Base-by-base conservation (phyloP, 2,888 invertebrate genomes). In the Perdita meconis region DNA sequence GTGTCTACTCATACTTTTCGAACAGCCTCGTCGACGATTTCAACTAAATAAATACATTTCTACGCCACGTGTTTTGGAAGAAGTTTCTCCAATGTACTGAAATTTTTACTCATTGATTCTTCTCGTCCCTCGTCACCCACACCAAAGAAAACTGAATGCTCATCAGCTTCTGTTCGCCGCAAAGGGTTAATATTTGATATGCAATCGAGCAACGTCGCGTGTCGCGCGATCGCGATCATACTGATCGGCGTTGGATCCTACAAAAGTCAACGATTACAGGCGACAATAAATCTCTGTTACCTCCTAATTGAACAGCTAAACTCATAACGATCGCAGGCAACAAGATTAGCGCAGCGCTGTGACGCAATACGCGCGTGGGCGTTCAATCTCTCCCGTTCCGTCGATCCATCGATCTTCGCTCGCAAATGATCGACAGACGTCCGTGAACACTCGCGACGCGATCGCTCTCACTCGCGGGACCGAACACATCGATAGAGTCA, bases 161-260 rank as follows among this genome's bases (percentile, higher is more conserved):
- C 47, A 16, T 10, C 26, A 19, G n/a, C 8, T 47, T 60, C 36
- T 13, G 38, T 61, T 61, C 44, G 30, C 73, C 63, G 38, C 30
- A 57, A 66, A 26, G 61, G 55, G 64, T 66, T 63, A 70, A 55
- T 66, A 53, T 30, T 57, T 70, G 59, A 59, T n/a, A n/a, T n/a
- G n/a, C n/a, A n/a, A n/a, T n/a, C n/a, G n/a, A n/a, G n/a, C n/a
- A n/a, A n/a, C n/a, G n/a, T n/a, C n/a, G n/a, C n/a, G n/a, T n/a
- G n/a, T n/a, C n/a, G n/a, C n/a, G n/a, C n/a, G n/a, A n/a, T n/a
- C n/a, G n/a, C n/a, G n/a, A n/a, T n/a, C n/a, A n/a, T n/a, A n/a
- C n/a, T 24, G 38, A 34, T 36, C 63, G 47, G 34, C 44, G n/a
- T 47, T 40, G 16, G 59, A 26, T 38, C 53, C 50, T 53, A 38